Evolutionary conservation across 2,888 invertebrate species (phyloP), one percentile per base, ranked within the genome.

Genomic region (Lithophane ornitopus): DNA sequence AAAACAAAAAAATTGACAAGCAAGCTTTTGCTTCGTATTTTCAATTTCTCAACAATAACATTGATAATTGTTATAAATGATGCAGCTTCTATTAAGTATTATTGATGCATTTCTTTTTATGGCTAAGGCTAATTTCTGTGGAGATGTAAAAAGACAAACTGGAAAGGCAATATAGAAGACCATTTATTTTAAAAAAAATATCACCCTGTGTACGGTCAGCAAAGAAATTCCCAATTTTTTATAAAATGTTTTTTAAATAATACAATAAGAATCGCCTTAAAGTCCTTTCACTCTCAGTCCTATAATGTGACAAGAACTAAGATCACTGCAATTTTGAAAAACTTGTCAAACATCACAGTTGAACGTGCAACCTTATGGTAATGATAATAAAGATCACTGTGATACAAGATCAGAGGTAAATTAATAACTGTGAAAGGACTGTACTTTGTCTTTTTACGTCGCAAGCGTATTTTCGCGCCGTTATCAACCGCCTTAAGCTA

Each of bases 31-130:
- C 69, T 71, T n/a, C 12, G 12, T 28, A 19, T 52, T 59, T 59
- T 9, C 54, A 34, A 44, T 44, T 73, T 22, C 0, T 26, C 19
- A 63, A 7, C 6, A 19, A 19, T 34, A 34, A 34, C 56, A 61
- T 26, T n/a, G n/a, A 46, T 22, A 49, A 65, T 14, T 7, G 26
- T 59, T 52, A 16, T 12, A 46, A 39, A 56, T 41, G 34, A 62
- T 11, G 19, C 44, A 39, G 69, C 52, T 72, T 58, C 1, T 62
- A 65, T 19, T 6, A 66, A 54, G 56, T 67, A 70, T 70, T 81
- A 76, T 39, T 58, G 9, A 67, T 41, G 70, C 62, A 63, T 77
- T 68, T 77, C 2, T 58, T 68, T 77, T 67, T 59, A 67, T 44
- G 39, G 39, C 34, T 68, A 26, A 26, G 1, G 16, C 28, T 66